Evolutionary conservation across 2,888 invertebrate genomes (phyloP), one percentile per base, ranked within the genome.

Genomic region (Hypercompe scribonia): DNA sequence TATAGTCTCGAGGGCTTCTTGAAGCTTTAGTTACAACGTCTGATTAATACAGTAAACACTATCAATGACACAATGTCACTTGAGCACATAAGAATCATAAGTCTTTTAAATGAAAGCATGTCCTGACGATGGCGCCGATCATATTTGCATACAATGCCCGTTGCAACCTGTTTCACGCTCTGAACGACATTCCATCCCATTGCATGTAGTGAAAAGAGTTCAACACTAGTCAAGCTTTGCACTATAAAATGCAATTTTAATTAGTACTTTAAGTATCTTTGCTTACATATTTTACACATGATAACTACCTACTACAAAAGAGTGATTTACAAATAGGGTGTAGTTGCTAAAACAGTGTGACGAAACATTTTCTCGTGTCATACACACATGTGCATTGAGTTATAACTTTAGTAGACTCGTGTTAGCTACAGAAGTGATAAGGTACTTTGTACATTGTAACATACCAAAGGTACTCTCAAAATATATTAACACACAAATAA

Each of bases 121-220:
- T 89, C 87, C 85, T 87, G 87, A 84, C 87, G 86, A 87, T 88
- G 89, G 87, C 88, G 88, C 86, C 89, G 83, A 80, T 71, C 71
- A 78, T 83, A 94, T 95, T 94, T 94, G 93, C 95, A 94, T 94
- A 94, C 94, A 94, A 94, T 94, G 74, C 83, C 85, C 87, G 80
- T 77, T 77, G 81, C 85, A 89, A 88, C 88, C 86, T 84, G 86
- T 81, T 81, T 80, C 74, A 54, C 64, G 65, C 78, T 76, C 69
- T 80, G 83, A 83, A 87, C 89, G 81, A 83, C 91, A 92, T 93
- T 91, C 90, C 90, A 84, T 84, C 70, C 73, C 66, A 70, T 68
- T 64, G 50, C 76, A 78, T 68, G 65, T 75, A 74, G 74, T 73
- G 68, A 74, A 78, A 73, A 71, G 70, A 31, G 15, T 61, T 61